These are phyloP conservation scores for Galerucella nymphaeae DNA, from an alignment of 2,888 invertebrate species.

Conservation along the genomic window DNA sequence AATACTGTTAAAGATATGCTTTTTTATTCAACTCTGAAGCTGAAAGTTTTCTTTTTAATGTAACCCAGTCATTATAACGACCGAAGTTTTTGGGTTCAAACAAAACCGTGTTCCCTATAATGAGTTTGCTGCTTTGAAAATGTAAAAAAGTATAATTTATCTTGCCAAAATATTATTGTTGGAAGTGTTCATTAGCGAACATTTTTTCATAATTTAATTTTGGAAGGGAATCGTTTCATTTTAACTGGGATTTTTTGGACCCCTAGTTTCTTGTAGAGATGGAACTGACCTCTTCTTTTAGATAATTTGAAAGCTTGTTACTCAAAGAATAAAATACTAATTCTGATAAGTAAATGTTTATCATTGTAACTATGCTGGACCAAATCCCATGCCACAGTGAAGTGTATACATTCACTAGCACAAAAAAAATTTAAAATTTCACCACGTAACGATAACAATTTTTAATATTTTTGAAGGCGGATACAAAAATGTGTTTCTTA, in stretches of 20 bases:
- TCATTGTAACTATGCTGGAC: too few species aligned
- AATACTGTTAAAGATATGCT: too few species aligned
- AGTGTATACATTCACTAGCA: too few species aligned
- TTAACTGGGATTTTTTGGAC: background rate
- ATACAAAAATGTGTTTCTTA: too few species aligned
- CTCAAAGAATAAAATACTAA: too few species aligned
- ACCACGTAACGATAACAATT: too few species aligned
- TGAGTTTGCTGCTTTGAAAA: conserved; percentile 8
- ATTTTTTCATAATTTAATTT: background rate
- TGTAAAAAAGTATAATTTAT: conserved; percentile 11
- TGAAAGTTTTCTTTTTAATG: background rate
- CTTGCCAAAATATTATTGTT: conserved; percentile 4
- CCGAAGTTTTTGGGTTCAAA: background rate
- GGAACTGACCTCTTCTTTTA: background rate
- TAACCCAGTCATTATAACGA: background rate
- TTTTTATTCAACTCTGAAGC: background rate
- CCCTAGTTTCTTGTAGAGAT: background rate
- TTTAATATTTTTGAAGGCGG: too few species aligned
- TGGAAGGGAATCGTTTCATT: background rate
- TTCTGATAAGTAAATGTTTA: too few species aligned
- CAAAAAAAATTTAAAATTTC: too few species aligned
- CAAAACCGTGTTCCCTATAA: background rate
- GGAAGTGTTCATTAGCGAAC: conserved; percentile 6
- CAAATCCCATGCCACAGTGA: too few species aligned
- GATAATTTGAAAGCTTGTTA: too few species aligned